Evolutionary conservation across 1,140 invertebrate species (phyloP).

Genomic region (Tachypleus tridentatus): DNA sequence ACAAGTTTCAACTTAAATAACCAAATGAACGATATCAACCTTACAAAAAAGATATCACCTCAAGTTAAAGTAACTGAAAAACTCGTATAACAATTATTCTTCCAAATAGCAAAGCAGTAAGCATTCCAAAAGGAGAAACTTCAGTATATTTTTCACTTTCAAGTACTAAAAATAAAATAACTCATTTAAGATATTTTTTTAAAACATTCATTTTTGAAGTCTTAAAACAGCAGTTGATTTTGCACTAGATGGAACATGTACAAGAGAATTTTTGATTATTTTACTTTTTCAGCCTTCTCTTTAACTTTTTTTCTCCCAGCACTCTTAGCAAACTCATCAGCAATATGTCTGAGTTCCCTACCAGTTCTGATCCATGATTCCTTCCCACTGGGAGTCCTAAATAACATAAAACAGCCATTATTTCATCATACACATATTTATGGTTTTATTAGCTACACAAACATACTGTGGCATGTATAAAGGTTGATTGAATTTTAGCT

Average conservation of each 20-base stretch:
- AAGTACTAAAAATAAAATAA: not conserved
- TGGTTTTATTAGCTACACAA: too few species aligned
- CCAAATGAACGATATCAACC: too few species aligned
- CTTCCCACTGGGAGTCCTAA: constrained; percentile 5
- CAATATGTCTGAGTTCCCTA: constrained; percentile 28
- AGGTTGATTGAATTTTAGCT: too few species aligned
- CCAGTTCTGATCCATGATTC: constrained; percentile 27
- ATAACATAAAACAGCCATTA: too few species aligned
- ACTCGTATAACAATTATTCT: too few species aligned
- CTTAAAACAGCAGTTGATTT: not conserved
- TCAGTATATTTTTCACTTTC: not conserved
- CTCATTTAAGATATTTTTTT: constrained; percentile 1
- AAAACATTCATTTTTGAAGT: constrained; percentile 5
- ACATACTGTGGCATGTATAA: too few species aligned
- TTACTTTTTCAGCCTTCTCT: constrained; percentile 27
- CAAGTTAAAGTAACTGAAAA: too few species aligned
- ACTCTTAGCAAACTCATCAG: constrained; percentile 31
- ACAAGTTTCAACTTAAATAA: too few species aligned
- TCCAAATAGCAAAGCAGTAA: too few species aligned
- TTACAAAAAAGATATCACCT: too few species aligned
- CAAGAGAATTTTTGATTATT: not conserved
- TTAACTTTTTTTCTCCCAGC: constrained; percentile 28
- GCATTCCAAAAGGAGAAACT: too few species aligned
- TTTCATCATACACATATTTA: too few species aligned
- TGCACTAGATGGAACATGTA: not conserved